Evolutionary conservation across 2,797 vertebrate species (phyloP), one percentile per base, ranked within the genome.

Genomic region (Muraenolepis orangiensis): DNA sequence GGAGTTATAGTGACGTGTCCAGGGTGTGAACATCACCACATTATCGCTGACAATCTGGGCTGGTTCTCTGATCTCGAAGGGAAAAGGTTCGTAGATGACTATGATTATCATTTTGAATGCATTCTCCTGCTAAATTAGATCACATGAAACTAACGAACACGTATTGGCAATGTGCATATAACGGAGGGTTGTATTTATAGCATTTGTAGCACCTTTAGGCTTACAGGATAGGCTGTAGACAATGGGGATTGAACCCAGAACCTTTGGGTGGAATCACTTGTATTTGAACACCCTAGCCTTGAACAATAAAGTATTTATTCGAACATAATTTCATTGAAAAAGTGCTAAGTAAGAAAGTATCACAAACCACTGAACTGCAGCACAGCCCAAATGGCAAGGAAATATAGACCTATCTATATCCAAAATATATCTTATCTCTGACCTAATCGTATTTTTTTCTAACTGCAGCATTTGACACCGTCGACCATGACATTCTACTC

Each of bases 31-130:
- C 97, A 93, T 26, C 96, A 96, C 74, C 98, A 99, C 7, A 88
- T 99, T 73, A 96, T 99, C 0, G 97, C 98, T 0, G 98, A 99
- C 73, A 99, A 99, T 90, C 91, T 99, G 66, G 87, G 90, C 28
- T 99, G 98, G 97, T 99, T 99, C 82, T 96, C 97, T 0, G 97
- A 99, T 70, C 90, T 99, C 83, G 79, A 94, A 0, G 97, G 98
- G 0, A 98, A 96, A 85, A 94, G 94, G 97, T 98, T 72, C 67
- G 94, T 74, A 69, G 4, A 32, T 46, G 4, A 61, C 20, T 30
- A 20, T 18, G 31, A 26, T 36, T 0, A 36, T 34, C 4, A 7
- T 69, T 20, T 34, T 18, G 5, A 34, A n/a, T 23, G 40, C 38
- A 18, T 71, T 68, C 40, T 36, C n/a, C 16, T 16, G 69, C 20